Evolutionary conservation across 2,797 vertebrate genomes (phyloP), one percentile per base, ranked within the genome.

Genomic region (Rhinichthys osculus): DNA sequence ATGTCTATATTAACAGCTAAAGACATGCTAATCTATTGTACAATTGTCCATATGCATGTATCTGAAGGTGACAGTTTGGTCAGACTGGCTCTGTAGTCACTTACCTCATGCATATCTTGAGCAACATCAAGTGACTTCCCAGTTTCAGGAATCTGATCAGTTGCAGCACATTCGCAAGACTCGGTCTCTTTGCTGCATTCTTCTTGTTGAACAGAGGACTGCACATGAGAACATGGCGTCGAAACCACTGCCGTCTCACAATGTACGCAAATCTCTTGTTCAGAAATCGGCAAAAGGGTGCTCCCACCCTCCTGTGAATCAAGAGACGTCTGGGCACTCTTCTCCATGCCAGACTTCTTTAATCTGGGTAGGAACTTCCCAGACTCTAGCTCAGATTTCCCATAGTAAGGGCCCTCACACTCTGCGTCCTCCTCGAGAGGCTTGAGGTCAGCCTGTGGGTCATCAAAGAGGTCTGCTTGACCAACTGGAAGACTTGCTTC

Each of bases 261-360:
- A 91, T 97, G 96, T 93, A 96, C 94, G 93, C 97, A 98, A 91
- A 94, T 95, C 90, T 95, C 95, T 93, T 94, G 97, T 91, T 95
- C 96, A 90, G 95, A 94, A 14, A 92, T 93, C 5, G 96, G 94
- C 92, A 97, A 94, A 90, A 96, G 94, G 88, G 95, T 92, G 42
- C 93, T 90, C 0, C 96, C 95, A 83, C 98, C 98, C 95, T 99
- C 98, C 94, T 99, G 98, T 84, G 98, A 98, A 95, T 99, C 98
- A 91, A 99, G 91, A 57, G 98, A 99, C 27, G 98, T 99, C 96
- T 99, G 98, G n/a, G 98, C 98, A 93, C 98, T 99, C 94, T 99
- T 99, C 93, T 99, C 98, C 98, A 99, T 99, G 90, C 98, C 98
- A 90, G 98, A 98, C 90, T 98, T 99, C 93, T 98, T 99, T 92